A percentile compares a stretch with the other conserved stretches of the same genome.
Evolutionary conservation across 2,797 vertebrate species (phyloP).

Genomic region (Chrysocyon brachyurus): DNA sequence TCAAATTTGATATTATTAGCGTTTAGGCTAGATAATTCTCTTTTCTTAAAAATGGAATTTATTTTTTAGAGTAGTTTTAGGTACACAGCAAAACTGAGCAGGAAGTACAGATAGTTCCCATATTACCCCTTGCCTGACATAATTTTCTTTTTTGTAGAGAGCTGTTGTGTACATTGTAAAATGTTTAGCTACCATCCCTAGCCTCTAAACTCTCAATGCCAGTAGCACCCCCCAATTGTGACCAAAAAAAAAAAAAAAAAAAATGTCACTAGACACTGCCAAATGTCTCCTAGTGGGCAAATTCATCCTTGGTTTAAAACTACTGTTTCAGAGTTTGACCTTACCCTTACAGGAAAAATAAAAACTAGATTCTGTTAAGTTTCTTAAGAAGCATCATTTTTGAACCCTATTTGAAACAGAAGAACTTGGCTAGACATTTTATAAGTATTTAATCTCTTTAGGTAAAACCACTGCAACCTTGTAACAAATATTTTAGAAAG

Average conservation of each 20-base stretch:
- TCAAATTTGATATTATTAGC: background rate
- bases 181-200: background rate
- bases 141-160: background rate
- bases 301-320: constrained; percentile 34
- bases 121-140: background rate
- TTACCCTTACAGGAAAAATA: background rate
- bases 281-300: background rate
- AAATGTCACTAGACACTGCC: background rate
- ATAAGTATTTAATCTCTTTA: constrained; percentile 16
- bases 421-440: background rate
- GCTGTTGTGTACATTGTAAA: background rate
- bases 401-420: background rate
- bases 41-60: background rate
- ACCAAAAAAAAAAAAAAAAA: background rate
- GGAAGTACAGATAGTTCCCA: background rate
- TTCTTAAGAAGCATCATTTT: background rate
- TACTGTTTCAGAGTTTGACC: background rate
- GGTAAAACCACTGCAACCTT: background rate
- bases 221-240: background rate
- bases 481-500: background rate
- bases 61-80: background rate
- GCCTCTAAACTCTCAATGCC: background rate
- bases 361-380: background rate
- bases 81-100: background rate
- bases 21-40: background rate